Percentiles rank a stretch among this genome's conserved stretches.
Evolutionary conservation across 2,113 vertebrate genomes (phyloP).

Genomic region (Tragelaphus strepsiceros): DNA sequence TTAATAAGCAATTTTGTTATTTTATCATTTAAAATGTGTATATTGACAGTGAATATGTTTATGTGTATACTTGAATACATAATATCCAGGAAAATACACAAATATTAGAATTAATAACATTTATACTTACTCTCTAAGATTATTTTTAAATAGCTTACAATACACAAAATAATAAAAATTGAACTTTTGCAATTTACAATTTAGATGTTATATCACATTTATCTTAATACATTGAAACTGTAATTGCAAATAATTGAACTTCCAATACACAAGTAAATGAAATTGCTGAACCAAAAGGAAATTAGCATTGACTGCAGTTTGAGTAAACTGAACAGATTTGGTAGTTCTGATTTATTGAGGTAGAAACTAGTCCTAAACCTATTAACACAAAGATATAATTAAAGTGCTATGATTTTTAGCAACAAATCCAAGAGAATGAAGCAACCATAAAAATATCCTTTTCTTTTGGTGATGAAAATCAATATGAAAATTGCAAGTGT

Average conservation of each 20-base stretch:
- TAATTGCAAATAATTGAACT: slow-evolving; percentile 74
- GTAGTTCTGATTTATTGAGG: slow-evolving; percentile 74
- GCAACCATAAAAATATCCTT: slow-evolving; percentile 42
- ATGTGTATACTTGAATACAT: background rate
- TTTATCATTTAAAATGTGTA: background rate
- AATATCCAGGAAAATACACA: background rate
- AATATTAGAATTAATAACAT: background rate
- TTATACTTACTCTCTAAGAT: background rate
- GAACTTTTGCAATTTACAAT: slow-evolving; percentile 54
- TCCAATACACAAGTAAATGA: slow-evolving; percentile 72
- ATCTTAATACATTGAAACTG: slow-evolving; percentile 69
- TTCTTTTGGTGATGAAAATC: slow-evolving; percentile 70
- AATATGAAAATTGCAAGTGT: slow-evolving; percentile 59
- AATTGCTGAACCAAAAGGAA: slow-evolving; percentile 75
- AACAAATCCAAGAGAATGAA: slow-evolving; percentile 59
- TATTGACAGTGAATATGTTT: background rate
- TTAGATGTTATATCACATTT: slow-evolving; percentile 62
- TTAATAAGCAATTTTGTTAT: background rate
- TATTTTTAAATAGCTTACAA: slow-evolving; percentile 43
- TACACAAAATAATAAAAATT: slow-evolving; percentile 50
- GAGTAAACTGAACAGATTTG: slow-evolving; percentile 70
- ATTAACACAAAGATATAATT: slow-evolving; percentile 78
- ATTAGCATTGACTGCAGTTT: slow-evolving; percentile 76
- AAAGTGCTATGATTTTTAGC: slow-evolving; percentile 63
- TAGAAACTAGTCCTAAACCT: slow-evolving; percentile 59